These are phyloP conservation scores for Selene dorsalis DNA, from an alignment of 2,797 vertebrate genomes.

Conservation along the genomic window DNA sequence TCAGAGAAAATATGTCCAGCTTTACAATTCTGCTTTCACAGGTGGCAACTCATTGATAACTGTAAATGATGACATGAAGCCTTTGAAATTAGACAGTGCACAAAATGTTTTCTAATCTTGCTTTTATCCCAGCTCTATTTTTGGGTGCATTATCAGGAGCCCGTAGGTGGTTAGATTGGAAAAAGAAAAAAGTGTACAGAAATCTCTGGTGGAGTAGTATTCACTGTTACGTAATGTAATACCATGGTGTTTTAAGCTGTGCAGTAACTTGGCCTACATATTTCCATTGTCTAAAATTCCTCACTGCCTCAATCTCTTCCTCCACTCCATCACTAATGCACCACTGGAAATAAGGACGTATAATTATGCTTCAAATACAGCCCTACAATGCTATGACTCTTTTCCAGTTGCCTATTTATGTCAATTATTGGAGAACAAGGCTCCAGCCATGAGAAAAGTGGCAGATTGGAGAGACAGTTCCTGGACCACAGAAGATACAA, in stretches of 20 bases:
- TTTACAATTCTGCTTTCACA: slow-evolving; percentile 24
- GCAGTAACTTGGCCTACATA: slow-evolving; percentile 52
- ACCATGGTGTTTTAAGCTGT: slow-evolving; percentile 43
- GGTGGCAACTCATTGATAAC: slow-evolving; percentile 32
- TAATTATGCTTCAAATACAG: slow-evolving; percentile 22
- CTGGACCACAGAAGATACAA: slow-evolving; percentile 48
- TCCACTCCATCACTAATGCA: slow-evolving; percentile 10
- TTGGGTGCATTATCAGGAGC: slow-evolving; percentile 48
- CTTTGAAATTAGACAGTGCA: slow-evolving; percentile 43
- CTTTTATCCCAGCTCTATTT: slow-evolving; percentile 61
- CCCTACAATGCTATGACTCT: neutral
- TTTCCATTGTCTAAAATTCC: slow-evolving; percentile 54
- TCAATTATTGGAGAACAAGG: slow-evolving; percentile 5
- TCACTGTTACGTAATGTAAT: slow-evolving; percentile 64
- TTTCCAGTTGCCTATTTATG: slow-evolving; percentile 18
- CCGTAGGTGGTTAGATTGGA: slow-evolving; percentile 62
- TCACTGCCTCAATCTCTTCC: slow-evolving; percentile 32
- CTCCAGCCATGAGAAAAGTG: slow-evolving; percentile 10
- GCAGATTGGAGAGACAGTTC: slow-evolving; percentile 31
- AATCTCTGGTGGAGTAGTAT: slow-evolving; percentile 64
- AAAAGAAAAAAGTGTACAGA: slow-evolving; percentile 50
- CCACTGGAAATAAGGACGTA: slow-evolving; percentile 17
- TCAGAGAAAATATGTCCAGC: neutral
- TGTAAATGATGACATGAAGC: neutral
- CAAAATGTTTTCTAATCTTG: slow-evolving; percentile 45